Percentiles rank a stretch among this genome's conserved stretches.
These are phyloP conservation scores for Acanthornis magna DNA, from an alignment of 2,797 vertebrate species.

Conservation along the genomic window DNA sequence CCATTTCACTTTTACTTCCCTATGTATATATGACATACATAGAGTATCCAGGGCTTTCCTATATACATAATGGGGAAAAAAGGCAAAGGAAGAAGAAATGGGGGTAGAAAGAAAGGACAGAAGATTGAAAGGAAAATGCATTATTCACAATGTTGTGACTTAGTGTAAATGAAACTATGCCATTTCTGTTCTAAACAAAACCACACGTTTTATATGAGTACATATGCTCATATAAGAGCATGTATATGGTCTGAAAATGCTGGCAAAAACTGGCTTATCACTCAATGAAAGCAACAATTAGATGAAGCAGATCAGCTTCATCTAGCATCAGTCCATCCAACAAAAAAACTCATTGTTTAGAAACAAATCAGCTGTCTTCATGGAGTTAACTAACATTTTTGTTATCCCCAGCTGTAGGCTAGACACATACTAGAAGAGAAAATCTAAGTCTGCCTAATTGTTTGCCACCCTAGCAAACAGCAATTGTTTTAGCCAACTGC, in stretches of 20 bases:
- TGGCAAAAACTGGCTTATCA: neutral
- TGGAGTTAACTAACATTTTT: neutral
- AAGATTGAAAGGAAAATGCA: neutral
- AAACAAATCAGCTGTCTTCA: neutral
- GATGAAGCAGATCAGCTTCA: neutral
- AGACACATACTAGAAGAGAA: neutral
- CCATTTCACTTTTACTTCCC: neutral
- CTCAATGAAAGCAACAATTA: neutral
- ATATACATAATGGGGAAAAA: accelerated
- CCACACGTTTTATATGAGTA: neutral
- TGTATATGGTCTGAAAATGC: neutral
- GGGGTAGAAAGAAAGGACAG: neutral
- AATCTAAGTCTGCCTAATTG: neutral
- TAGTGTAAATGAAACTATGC: neutral
- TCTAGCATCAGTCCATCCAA: neutral
- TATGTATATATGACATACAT: neutral
- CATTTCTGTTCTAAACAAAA: neutral
- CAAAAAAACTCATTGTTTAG: neutral
- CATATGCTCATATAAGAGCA: neutral
- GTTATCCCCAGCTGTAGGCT: neutral
- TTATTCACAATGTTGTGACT: neutral
- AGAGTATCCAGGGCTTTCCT: neutral
- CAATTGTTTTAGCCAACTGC: too few species aligned
- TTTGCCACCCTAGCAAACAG: neutral
- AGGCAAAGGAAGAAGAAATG: neutral